A percentile compares a stretch with the other conserved stretches of the same genome.
These are phyloP conservation scores for Dasypus novemcinctus DNA, from an alignment of 2,113 vertebrate species.

Conservation along the genomic window DNA sequence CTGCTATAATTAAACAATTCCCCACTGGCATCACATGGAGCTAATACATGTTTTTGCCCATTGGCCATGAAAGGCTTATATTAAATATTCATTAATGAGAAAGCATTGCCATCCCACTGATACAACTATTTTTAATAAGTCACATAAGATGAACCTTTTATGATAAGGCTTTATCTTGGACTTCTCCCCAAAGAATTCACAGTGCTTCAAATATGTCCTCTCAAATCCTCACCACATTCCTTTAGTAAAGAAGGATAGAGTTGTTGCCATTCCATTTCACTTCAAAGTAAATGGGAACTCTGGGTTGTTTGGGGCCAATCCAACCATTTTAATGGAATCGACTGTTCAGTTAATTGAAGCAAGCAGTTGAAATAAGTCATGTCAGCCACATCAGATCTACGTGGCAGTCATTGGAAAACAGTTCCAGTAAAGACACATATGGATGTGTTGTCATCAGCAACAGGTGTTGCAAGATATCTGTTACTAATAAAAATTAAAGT, in stretches of 20 bases:
- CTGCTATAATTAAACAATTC: constrained; percentile 72
- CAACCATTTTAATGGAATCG: neutral
- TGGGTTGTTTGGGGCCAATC: neutral
- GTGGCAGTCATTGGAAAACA: neutral
- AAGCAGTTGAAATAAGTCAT: neutral
- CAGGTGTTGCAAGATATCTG: neutral
- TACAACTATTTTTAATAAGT: constrained; percentile 77
- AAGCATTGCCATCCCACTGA: constrained; percentile 70
- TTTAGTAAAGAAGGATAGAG: neutral
- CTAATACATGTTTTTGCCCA: constrained; percentile 73
- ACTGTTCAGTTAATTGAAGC: neutral
- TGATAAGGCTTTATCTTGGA: constrained; percentile 38
- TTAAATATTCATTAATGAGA: constrained; percentile 78
- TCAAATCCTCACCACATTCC: neutral
- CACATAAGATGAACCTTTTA: constrained; percentile 70
- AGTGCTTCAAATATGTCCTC: neutral
- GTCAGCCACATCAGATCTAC: neutral
- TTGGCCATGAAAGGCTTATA: constrained; percentile 58
- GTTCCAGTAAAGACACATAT: neutral
- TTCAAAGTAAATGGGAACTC: neutral
- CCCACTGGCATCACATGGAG: constrained; percentile 65
- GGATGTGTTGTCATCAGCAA: neutral
- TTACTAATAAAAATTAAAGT: neutral
- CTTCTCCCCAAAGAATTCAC: constrained; percentile 23
- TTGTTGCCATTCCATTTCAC: neutral